Conservation (phyloP, 2,113 vertebrate genomes). For the Paramisgurnus dabryanus region DNA sequence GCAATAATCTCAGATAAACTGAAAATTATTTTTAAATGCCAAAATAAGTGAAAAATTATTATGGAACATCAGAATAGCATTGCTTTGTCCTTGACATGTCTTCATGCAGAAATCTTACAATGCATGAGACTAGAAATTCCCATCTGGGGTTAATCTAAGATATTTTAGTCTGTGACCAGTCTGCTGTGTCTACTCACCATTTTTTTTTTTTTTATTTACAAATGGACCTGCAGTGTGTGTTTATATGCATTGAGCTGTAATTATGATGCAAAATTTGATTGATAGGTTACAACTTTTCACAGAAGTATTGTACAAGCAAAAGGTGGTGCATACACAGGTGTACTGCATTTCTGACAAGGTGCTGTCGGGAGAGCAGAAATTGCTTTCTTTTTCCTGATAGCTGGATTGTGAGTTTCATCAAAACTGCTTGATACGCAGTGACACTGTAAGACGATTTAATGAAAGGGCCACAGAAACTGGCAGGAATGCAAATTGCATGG, state of each 20-base stretch:
- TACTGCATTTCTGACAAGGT: conserved; percentile 25
- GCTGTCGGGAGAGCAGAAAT: conserved; percentile 25
- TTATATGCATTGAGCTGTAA: background rate
- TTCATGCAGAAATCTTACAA: no score
- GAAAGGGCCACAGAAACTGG: background rate
- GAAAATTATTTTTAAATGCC: background rate
- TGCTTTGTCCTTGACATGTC: no score
- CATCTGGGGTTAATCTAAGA: no score
- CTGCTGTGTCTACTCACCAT: no score
- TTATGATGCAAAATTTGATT: conserved; percentile 20
- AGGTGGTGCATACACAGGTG: conserved; percentile 34
- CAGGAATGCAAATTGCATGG: conserved; percentile 35
- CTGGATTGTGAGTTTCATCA: conserved; percentile 38
- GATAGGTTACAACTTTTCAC: conserved; percentile 33
- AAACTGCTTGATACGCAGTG: conserved; percentile 36
- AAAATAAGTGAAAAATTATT: background rate
- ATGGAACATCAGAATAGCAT: no score
- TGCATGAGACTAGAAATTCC: no score
- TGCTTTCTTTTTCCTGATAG: conserved; percentile 11
- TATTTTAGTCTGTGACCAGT: no score
- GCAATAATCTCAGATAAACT: background rate
- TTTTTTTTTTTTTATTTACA: no score
- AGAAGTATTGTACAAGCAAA: conserved; percentile 26
- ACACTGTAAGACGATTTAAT: conserved; percentile 4
- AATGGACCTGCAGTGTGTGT: no score